Base-by-base conservation (phyloP, 2,888 invertebrate species). In the Hirtodrosophila duncani region DNA sequence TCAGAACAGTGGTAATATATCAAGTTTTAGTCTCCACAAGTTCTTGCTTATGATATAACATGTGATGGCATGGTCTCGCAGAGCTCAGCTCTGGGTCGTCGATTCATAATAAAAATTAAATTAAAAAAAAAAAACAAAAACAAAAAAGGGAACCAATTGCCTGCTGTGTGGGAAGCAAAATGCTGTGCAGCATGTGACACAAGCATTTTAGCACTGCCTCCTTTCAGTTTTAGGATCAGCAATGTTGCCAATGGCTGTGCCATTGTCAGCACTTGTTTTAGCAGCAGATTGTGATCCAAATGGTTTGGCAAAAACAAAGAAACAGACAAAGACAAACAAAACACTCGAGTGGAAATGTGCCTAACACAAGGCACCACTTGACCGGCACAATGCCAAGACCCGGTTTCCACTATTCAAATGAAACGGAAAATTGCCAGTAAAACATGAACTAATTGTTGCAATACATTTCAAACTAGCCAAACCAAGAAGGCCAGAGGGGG, bases 81-180 rank as follows among this genome's bases (percentile, higher is more conserved):
- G n/a, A n/a, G n/a, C n/a, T n/a, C n/a, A n/a, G n/a, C n/a, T n/a
- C n/a, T n/a, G n/a, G n/a, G n/a, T n/a, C n/a, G n/a, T n/a, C n/a
- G n/a, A n/a, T n/a, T n/a, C n/a, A n/a, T n/a, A n/a, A n/a, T n/a
- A n/a, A n/a, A n/a, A n/a, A n/a, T n/a, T n/a, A n/a, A n/a, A n/a
- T n/a, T n/a, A n/a, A n/a, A n/a, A n/a, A n/a, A n/a, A n/a, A n/a
- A n/a, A n/a, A n/a, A n/a, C n/a, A 58, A 45, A 52, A 39, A 31
- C 33, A 36, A 51, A 49, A 52, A 27, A 59, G 27, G 42, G 23
- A 60, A 38, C 24, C 55, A 81, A 65, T 52, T 48, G 71, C 75
- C 75, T 55, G 75, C 75, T 75, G 81, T 75, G 75, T 75, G 75
- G 79, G 75, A 75, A 75, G 81, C 79, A 42, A 70, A 63, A 72